Evolutionary conservation across 2,888 invertebrate species (phyloP).

Genomic region (Melanchra persicariae): DNA sequence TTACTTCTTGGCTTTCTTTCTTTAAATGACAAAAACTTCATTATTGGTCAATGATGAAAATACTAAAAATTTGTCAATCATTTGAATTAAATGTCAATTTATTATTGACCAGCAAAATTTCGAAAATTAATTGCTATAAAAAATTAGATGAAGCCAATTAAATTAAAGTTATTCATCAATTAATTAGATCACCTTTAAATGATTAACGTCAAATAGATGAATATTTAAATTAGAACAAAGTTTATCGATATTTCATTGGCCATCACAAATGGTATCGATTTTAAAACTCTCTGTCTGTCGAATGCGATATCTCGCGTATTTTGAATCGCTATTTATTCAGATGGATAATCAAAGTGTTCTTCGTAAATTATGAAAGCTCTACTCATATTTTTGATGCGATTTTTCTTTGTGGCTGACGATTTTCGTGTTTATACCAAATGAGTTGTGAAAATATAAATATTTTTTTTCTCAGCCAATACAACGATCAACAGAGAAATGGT

Average conservation of each 20-base stretch:
- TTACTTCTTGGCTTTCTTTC: too few species aligned
- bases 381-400: conserved; percentile 22
- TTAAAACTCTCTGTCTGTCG: conserved; percentile 66
- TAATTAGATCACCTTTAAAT: conserved; percentile 11
- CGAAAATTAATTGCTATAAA: neutral
- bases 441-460: neutral
- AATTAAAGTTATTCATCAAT: neutral
- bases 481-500: too few species aligned
- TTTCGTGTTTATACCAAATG: conserved; percentile 18
- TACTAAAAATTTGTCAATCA: too few species aligned
- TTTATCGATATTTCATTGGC: conserved; percentile 51
- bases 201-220: neutral
- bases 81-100: neutral
- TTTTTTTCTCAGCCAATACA: too few species aligned
- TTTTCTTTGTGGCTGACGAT: neutral
- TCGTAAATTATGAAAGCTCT: conserved; percentile 36
- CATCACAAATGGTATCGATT: conserved; percentile 67
- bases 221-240: neutral
- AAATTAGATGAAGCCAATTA: neutral
- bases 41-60: too few species aligned
- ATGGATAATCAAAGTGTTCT: conserved; percentile 60
- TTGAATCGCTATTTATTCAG: conserved; percentile 58
- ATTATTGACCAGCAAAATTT: neutral
- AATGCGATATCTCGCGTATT: conserved; percentile 62
- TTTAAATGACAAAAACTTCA: too few species aligned